Conservation (phyloP, 2,888 invertebrate genomes). For the Zaprionus bogoriensis region DNA sequence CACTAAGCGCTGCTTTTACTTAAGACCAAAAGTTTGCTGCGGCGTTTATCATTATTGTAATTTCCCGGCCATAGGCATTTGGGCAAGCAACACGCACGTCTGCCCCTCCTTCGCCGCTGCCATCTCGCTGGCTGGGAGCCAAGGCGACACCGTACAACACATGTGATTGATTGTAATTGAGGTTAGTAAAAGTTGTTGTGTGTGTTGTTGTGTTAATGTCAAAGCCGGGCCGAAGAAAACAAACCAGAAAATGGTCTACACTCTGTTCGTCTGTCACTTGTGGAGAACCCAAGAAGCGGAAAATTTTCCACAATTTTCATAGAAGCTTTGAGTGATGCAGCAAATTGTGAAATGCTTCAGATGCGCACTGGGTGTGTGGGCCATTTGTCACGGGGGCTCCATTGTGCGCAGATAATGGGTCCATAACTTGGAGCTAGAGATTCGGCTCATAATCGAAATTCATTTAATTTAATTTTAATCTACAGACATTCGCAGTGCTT, state of each 20-base stretch:
- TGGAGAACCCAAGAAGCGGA: slow-evolving; percentile 44
- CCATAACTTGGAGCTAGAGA: background rate
- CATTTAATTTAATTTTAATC: slow-evolving; percentile 6
- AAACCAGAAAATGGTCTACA: slow-evolving; percentile 45
- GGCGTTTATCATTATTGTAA: slow-evolving; percentile 65
- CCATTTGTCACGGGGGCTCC: slow-evolving; percentile 42
- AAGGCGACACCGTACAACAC: slow-evolving; percentile 52
- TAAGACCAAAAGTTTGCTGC: slow-evolving; percentile 53
- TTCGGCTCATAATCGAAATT: slow-evolving; percentile 8
- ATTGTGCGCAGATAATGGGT: background rate
- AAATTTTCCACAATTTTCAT: slow-evolving; percentile 46
- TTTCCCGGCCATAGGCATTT: slow-evolving; percentile 54
- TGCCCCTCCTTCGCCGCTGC: background rate
- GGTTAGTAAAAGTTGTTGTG: slow-evolving; percentile 77
- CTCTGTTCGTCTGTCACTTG: slow-evolving; percentile 48
- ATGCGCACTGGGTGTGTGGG: slow-evolving; percentile 12
- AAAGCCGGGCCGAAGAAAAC: slow-evolving; percentile 38
- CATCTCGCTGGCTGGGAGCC: slow-evolving; percentile 33
- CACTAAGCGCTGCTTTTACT: slow-evolving; percentile 51
- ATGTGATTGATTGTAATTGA: slow-evolving; percentile 79
- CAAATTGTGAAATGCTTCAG: slow-evolving; percentile 27
- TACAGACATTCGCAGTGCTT: too few species aligned
- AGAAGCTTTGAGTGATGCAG: too few species aligned
- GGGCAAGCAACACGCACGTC: slow-evolving; percentile 53
- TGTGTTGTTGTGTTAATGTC: slow-evolving; percentile 64